phyloP scores from a whole-genome alignment of 2,888 invertebrate species.

The Pycnomerus fuliginosus region DNA sequence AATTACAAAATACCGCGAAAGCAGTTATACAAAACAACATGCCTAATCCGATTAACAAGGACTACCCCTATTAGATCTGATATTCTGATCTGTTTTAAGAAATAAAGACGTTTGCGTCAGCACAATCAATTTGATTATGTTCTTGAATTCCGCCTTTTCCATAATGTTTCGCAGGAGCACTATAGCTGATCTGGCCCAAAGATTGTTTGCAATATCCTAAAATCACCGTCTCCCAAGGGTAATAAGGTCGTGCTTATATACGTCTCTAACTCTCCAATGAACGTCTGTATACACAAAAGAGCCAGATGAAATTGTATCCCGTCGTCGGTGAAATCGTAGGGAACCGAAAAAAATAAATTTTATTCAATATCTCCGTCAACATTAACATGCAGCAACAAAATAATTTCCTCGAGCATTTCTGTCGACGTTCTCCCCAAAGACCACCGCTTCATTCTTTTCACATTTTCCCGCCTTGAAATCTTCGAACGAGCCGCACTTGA shows the following conservation, averaged over 20 bases:
- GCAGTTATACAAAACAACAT: too few species aligned
- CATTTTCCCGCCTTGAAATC: constrained; percentile 25
- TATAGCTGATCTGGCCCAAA: constrained; percentile 26
- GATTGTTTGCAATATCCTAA: constrained; percentile 31
- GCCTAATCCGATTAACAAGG: not conserved
- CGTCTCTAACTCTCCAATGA: constrained; percentile 25
- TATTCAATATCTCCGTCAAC: constrained; percentile 1
- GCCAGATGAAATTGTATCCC: constrained; percentile 16
- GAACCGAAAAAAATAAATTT: constrained; percentile 8
- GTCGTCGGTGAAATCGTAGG: constrained; percentile 5
- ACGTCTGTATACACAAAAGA: constrained; percentile 16
- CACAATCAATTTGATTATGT: constrained; percentile 21
- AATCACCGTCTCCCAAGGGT: constrained; percentile 28
- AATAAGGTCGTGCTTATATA: constrained; percentile 26
- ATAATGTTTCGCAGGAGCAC: constrained; percentile 23
- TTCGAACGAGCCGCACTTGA: constrained; percentile 25
- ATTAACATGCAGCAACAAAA: constrained; percentile 15
- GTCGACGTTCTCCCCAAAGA: constrained; percentile 30
- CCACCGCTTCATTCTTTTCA: constrained; percentile 14
- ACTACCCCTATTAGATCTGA: not conserved
- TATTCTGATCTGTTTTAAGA: not conserved
- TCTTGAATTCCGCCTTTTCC: constrained; percentile 24
- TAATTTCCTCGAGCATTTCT: constrained; percentile 24
- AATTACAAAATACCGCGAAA: too few species aligned
- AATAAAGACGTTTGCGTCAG: constrained; percentile 21